Conservation (phyloP, 2,797 vertebrate species). For the Peromyscus aztecus region DNA sequence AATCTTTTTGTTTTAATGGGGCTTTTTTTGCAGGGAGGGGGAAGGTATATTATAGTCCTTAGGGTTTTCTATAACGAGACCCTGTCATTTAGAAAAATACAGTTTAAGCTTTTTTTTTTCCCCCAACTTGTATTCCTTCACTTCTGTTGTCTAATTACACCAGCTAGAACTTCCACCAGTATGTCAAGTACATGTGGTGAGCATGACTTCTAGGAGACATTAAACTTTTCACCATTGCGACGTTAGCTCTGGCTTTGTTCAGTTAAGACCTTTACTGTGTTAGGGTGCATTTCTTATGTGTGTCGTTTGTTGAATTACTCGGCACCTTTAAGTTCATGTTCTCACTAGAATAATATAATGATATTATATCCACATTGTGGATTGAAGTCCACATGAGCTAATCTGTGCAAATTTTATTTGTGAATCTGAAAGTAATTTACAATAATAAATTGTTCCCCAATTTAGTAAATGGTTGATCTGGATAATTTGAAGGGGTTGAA, state of each 20-base stretch:
- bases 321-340: conserved; percentile 59
- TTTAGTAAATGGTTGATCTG: not conserved
- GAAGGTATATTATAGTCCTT: not conserved
- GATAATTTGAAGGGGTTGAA: conserved; percentile 36
- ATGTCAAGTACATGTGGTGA: not conserved
- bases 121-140: not conserved
- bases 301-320: not conserved
- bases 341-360: not conserved
- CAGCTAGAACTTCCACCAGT: not conserved
- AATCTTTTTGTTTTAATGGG: not conserved
- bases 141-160: not conserved
- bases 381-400: conserved; percentile 35
- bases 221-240: not conserved
- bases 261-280: not conserved
- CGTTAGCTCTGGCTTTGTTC: not conserved
- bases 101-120: not conserved
- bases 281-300: not conserved
- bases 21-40: not conserved
- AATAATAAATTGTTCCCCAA: conserved; percentile 35
- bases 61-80: not conserved
- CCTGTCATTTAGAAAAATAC: not conserved
- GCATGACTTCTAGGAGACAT: not conserved
- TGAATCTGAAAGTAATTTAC: conserved; percentile 54
- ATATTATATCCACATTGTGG: not conserved
- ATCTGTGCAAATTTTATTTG: conserved; percentile 44